A percentile compares a stretch with the other conserved stretches of the same genome.
phyloP scores from a whole-genome alignment of 2,888 invertebrate genomes.

The Anagyrus pseudococci region DNA sequence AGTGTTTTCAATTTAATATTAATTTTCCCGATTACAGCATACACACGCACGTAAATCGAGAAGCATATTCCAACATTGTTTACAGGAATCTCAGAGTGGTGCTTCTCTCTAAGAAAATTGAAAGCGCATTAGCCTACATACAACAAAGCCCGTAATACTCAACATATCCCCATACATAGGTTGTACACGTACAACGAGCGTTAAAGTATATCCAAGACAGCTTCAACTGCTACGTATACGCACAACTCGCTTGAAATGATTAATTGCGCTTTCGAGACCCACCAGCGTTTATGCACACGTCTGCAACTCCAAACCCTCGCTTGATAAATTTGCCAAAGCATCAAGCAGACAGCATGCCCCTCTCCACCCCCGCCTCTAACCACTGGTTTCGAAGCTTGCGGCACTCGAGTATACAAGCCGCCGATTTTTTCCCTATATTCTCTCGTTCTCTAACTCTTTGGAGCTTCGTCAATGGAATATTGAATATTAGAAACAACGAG shows the following conservation, averaged over 20 bases:
- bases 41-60: no score
- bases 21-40: no score
- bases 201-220: constrained; percentile 18
- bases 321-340: constrained; percentile 33
- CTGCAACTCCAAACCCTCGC: constrained; percentile 30
- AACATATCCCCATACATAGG: not conserved
- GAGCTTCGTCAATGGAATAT: no score
- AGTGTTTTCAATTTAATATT: no score
- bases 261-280: constrained; percentile 24
- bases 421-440: no score
- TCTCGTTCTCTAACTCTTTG: no score
- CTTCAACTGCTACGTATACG: not conserved
- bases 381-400: no score
- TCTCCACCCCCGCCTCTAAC: no score
- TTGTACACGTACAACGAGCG: not conserved
- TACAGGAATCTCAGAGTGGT: not conserved
- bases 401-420: no score
- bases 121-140: constrained; percentile 30
- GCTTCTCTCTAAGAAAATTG: constrained; percentile 5
- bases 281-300: constrained; percentile 15
- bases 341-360: no score
- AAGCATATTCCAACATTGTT: not conserved
- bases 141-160: constrained; percentile 6
- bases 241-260: constrained; percentile 16
- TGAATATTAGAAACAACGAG: no score